A percentile compares a stretch with the other conserved stretches of the same genome.
These are phyloP conservation scores for Agriopis leucophaearia DNA, from an alignment of 2,888 invertebrate species.

Conservation along the genomic window DNA sequence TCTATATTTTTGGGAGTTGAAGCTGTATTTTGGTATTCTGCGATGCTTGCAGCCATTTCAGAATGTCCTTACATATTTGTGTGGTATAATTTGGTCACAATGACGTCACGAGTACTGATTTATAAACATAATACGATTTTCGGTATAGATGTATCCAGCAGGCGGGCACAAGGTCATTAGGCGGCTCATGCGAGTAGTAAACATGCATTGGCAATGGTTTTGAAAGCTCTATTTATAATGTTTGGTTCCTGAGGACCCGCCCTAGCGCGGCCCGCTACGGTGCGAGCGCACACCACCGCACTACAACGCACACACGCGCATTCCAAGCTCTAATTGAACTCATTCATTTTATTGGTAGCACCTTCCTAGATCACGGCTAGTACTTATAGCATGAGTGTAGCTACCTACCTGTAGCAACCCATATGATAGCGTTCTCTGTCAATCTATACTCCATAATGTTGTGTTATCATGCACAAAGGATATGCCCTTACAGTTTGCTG, in stretches of 20 bases:
- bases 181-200: slow-evolving; percentile 72
- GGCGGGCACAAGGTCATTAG: slow-evolving; percentile 78
- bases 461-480: background rate
- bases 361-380: slow-evolving; percentile 25
- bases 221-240: slow-evolving; percentile 76
- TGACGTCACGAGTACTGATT: slow-evolving; percentile 82
- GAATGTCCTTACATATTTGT: slow-evolving; percentile 55
- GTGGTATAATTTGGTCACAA: slow-evolving; percentile 72
- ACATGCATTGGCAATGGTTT: slow-evolving; percentile 75
- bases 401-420: background rate
- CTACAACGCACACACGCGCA: slow-evolving; percentile 41
- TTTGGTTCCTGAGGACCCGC: slow-evolving; percentile 68
- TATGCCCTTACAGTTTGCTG: background rate
- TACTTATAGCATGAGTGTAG: background rate
- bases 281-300: slow-evolving; percentile 40
- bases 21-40: slow-evolving; percentile 22
- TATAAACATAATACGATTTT: slow-evolving; percentile 80
- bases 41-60: slow-evolving; percentile 35
- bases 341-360: slow-evolving; percentile 39
- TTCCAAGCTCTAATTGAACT: slow-evolving; percentile 40
- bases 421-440: background rate
- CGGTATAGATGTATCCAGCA: slow-evolving; percentile 69
- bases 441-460: background rate
- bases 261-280: slow-evolving; percentile 51
- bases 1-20: background rate